Base-by-base conservation (phyloP, 1,140 invertebrate species). In the Lepidurus apus region DNA sequence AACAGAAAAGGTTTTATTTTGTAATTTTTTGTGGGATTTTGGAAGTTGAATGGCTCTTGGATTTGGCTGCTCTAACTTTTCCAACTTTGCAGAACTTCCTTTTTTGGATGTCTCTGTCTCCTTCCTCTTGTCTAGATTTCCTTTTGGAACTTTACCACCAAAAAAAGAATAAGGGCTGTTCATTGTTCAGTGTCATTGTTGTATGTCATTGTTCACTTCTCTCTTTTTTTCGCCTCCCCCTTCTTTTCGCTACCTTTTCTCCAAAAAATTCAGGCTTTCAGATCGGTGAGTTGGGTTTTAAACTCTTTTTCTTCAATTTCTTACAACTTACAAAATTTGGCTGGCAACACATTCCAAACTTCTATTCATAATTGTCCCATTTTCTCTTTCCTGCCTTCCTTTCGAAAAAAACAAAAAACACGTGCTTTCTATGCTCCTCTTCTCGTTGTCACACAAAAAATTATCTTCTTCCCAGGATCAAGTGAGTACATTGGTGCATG, bases 281-380 rank as follows among this genome's bases (percentile, higher is more conserved):
- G 84, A 86, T 86, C 84, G 86, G 86, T 87, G 86, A 87, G 86
- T 87, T 82, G 84, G 13, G 47, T 43, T 77, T 17, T n/a, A 47
- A 77, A 43, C 10, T 43, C 7, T 79, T 77, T 78, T 13, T 7
- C 34, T 77, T 21, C 42, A 21, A 43, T 65, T 74, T 78, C 53
- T 17, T 11, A 17, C 17, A 65, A 65, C 21, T 13, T 7, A 65
- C 6, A 65, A 65, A 13, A 17, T n/a, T 45, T 74, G 42, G 24
- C 34, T 53, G 42, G 45, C 21, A 42, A 53, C 53, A 76, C 73
- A 74, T 77, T 78, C 76, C 34, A 6, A 53, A 80, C 34, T 80
- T 43, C 43, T 74, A 65, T 79, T 45, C 45, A 75, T 80, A 74
- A 74, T 78, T 45, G 42, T 47, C 73, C 74, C 24, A 26, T 80